Percentiles rank a stretch among this genome's conserved stretches.
These are phyloP conservation scores for Pammene aurita DNA, from an alignment of 2,888 invertebrate species.

Conservation along the genomic window DNA sequence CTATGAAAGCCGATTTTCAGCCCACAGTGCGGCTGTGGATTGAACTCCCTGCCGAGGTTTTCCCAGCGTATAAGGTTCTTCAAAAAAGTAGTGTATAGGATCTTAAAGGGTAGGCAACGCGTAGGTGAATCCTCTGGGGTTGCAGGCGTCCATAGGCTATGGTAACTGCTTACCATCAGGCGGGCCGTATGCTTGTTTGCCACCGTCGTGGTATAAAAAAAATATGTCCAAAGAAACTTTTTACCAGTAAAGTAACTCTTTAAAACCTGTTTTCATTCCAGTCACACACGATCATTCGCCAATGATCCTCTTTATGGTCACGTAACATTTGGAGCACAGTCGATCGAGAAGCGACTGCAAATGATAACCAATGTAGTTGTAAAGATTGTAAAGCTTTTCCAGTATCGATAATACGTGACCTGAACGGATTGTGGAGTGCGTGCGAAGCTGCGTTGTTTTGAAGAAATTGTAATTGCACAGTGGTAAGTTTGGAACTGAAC, in stretches of 20 bases:
- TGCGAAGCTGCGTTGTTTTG: neutral
- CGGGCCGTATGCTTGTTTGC: no score
- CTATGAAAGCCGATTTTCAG: no score
- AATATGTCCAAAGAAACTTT: neutral
- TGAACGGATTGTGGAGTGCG: constrained; percentile 38
- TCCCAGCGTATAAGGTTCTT: no score
- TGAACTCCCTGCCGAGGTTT: no score
- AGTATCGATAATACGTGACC: constrained; percentile 58
- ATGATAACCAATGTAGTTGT: constrained; percentile 54
- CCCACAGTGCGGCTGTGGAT: no score
- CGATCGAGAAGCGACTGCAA: constrained; percentile 51
- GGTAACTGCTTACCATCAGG: no score
- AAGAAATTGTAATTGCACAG: neutral
- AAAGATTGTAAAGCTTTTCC: constrained; percentile 68
- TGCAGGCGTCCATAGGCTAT: no score
- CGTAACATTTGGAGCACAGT: constrained; percentile 59
- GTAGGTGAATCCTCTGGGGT: no score
- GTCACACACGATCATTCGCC: constrained; percentile 31
- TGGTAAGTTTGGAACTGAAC: neutral
- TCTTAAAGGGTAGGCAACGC: no score
- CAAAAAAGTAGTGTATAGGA: no score
- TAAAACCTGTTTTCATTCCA: constrained; percentile 18
- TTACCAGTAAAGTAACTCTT: neutral
- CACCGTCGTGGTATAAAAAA: no score
- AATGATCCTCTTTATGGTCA: constrained; percentile 51